Percentiles rank a stretch among this genome's conserved stretches.
Evolutionary conservation across 1,140 invertebrate genomes (phyloP).

Genomic region (Drosophila varians): DNA sequence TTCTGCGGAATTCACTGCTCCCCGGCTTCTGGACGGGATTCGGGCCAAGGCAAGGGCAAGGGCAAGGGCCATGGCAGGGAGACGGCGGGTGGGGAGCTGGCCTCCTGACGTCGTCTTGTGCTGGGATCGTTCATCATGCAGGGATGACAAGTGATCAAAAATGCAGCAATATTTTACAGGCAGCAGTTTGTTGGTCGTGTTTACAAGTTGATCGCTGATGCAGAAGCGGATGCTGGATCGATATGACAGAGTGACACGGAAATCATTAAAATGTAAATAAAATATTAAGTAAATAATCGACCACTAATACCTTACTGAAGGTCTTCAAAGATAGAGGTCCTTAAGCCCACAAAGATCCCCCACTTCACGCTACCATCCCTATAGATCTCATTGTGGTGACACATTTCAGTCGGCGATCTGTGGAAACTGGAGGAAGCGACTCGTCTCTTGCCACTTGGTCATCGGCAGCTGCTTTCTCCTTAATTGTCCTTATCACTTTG

Average conservation of each 20-base stretch:
- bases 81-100: not conserved
- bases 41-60: too few relatives aligned
- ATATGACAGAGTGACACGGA: slow-evolving; percentile 28
- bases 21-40: slow-evolving; percentile 3
- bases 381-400: slow-evolving; percentile 17
- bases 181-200: slow-evolving; percentile 63
- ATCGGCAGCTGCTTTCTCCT: slow-evolving; percentile 66
- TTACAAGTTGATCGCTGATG: slow-evolving; percentile 64
- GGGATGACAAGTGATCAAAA: slow-evolving; percentile 79
- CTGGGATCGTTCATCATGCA: slow-evolving; percentile 72
- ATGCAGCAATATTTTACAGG: slow-evolving; percentile 80
- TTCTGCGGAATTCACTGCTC: slow-evolving; percentile 60
- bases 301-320: too few relatives aligned
- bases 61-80: too few relatives aligned
- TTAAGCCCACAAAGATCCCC: too few relatives aligned
- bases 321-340: too few relatives aligned
- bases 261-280: not conserved
- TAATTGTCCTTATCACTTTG: slow-evolving; percentile 81
- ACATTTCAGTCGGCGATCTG: slow-evolving; percentile 32
- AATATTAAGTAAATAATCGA: too few relatives aligned
- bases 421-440: not conserved
- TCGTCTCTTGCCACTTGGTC: not conserved
- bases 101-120: slow-evolving; percentile 15
- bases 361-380: slow-evolving; percentile 21
- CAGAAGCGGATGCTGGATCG: not conserved